Conservation (phyloP, 2,888 invertebrate species). For the Tolmerus cingulatus region DNA sequence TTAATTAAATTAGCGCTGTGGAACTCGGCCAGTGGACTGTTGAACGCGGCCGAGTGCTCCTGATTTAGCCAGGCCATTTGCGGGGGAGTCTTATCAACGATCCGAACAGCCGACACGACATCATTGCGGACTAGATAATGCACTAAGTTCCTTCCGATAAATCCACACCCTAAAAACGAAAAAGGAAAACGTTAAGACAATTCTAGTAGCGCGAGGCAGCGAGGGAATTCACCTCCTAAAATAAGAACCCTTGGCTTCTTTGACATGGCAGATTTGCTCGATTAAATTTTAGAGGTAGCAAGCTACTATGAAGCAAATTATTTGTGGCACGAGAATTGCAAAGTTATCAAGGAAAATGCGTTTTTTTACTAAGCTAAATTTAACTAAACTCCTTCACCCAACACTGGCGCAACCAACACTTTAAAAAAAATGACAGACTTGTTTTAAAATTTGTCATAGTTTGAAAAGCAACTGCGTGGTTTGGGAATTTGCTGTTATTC, state of each 20-base stretch:
- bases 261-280: constrained; percentile 41
- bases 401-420: not conserved
- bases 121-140: constrained; percentile 81
- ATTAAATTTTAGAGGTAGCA: not conserved
- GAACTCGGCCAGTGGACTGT: constrained; percentile 81
- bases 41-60: constrained; percentile 75
- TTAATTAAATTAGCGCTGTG: constrained; percentile 92
- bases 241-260: constrained; percentile 61
- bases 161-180: constrained; percentile 80
- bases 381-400: not conserved
- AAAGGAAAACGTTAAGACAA: not conserved
- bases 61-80: constrained; percentile 89
- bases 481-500: not conserved
- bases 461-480: not conserved
- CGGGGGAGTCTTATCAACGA: constrained; percentile 93
- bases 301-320: not conserved
- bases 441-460: not conserved
- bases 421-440: not conserved
- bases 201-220: not conserved
- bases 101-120: constrained; percentile 76
- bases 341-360: not conserved
- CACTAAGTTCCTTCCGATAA: constrained; percentile 89
- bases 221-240: constrained; percentile 58
- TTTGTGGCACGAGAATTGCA: not conserved
- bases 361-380: not conserved